Evolutionary conservation across 2,888 invertebrate species (phyloP), one percentile per base, ranked within the genome.

Genomic region (Caenorhabditis uteleia): DNA sequence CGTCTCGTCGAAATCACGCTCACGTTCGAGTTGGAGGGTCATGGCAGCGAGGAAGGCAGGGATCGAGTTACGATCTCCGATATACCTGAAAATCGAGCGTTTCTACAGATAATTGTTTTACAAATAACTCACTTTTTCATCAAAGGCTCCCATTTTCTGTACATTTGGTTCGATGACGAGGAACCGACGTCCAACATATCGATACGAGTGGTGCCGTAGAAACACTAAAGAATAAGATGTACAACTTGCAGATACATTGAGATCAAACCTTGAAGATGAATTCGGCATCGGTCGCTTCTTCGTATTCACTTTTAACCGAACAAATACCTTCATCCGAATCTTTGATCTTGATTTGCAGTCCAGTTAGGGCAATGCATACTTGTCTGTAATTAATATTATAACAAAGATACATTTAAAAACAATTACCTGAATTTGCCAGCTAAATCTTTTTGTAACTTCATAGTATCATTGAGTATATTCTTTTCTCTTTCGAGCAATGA

Each of bases 1-100:
- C 16, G 67, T 65, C 40, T 60, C 56, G 25, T 68, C 68, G 29
- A 68, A 57, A 14, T 65, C 68, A 1, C 68, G 65, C 5, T 68
- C 59, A 21, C 51, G 43, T 21, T 72, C 72, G 21, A 70, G 26
- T 16, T 48, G 38, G 8, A 73, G 48, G 12, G 67, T 68, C 34
- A 73, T 50, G 3, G 65, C 59, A n/a, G 72, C 67, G 3, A 73
- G 44, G 21, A 73, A 73, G 0, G 69, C 64, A 0, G 72, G 72
- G 25, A 73, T 67, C 10, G 72, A 73, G 31, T 65, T 60, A 0
- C 69, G 56, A 18, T 70, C 69, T 14, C 67, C 68, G n/a, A 73
- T 67, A 45, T 68, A 73, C 29, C 72, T 72, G 55, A 16, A 67
- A 55, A 29, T 8, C 7, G 12, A 29, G 12, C 6, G 12, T 29